Conservation (phyloP, 1,140 invertebrate species). For the Monochamus saltuarius region DNA sequence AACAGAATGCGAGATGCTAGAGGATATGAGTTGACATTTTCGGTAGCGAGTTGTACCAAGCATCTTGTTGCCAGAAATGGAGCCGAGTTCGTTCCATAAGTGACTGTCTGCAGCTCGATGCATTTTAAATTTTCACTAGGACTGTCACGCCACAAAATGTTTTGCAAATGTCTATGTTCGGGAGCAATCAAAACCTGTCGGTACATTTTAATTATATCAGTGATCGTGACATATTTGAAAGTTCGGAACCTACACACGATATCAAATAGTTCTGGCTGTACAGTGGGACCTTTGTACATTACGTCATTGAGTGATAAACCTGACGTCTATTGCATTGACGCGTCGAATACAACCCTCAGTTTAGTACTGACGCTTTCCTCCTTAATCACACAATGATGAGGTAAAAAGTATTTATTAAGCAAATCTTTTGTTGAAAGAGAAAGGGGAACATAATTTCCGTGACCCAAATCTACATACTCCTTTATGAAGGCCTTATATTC, state of each 20-base stretch:
- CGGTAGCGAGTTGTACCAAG: conserved; percentile 16
- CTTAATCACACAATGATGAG: conserved; percentile 41
- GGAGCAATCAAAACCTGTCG: conserved; percentile 13
- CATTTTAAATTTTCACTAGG: conserved; percentile 14
- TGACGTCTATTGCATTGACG: conserved; percentile 39
- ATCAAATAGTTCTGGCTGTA: conserved; percentile 23
- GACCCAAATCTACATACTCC: background rate
- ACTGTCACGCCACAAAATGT: conserved; percentile 18
- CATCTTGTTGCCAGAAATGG: conserved; percentile 15
- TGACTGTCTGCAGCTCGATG: conserved; percentile 15
- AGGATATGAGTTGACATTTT: conserved; percentile 10
- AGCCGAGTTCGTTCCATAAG: conserved; percentile 12
- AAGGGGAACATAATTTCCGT: background rate
- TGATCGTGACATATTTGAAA: conserved; percentile 7
- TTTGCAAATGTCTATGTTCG: conserved; percentile 14
- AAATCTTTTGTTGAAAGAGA: conserved; percentile 8
- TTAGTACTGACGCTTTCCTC: conserved; percentile 44
- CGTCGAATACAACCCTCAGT: conserved; percentile 44
- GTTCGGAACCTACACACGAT: conserved; percentile 15
- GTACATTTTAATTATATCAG: conserved; percentile 22
- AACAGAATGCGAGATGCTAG: conserved; percentile 32
- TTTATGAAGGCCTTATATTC: background rate
- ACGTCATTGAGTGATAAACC: conserved; percentile 43
- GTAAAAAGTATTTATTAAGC: conserved; percentile 39
- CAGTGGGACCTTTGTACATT: conserved; percentile 28